Conservation (phyloP, 2,888 invertebrate genomes). For the Spicauda simplicius region DNA sequence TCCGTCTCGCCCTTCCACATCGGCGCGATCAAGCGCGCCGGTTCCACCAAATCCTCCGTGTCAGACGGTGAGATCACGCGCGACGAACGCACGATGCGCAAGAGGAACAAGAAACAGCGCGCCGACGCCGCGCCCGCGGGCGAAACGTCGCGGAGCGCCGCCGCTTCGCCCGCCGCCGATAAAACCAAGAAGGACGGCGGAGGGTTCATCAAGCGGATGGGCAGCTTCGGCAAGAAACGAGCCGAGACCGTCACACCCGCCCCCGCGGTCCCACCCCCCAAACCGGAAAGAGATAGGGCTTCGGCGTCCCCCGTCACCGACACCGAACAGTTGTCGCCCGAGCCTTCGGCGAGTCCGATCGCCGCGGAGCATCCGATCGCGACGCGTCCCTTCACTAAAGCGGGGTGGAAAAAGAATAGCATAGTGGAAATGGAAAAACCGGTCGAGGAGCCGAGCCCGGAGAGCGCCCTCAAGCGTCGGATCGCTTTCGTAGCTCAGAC, state of each 20-base stretch:
- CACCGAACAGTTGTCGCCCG: conserved; percentile 30
- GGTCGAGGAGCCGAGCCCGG: conserved; percentile 76
- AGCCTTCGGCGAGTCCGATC: conserved; percentile 59
- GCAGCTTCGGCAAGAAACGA: conserved; percentile 72
- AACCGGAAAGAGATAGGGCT: conserved; percentile 42
- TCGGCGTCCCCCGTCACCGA: conserved; percentile 43
- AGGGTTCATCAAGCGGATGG: conserved; percentile 71
- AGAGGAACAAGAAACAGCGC: conserved; percentile 78
- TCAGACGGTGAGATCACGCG: conserved; percentile 80
- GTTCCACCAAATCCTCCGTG: conserved; percentile 73
- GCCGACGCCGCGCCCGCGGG: conserved; percentile 62
- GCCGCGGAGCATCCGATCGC: conserved; percentile 79
- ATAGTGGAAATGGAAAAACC: conserved; percentile 70
- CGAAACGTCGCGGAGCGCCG: conserved; percentile 59
- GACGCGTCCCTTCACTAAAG: conserved; percentile 81
- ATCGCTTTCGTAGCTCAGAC: conserved; percentile 84
- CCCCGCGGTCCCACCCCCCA: conserved; percentile 50
- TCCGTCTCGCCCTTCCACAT: conserved; percentile 82
- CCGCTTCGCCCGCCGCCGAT: conserved; percentile 68
- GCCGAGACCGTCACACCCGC: conserved; percentile 53
- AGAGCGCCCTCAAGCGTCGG: conserved; percentile 75
- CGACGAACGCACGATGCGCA: conserved; percentile 81
- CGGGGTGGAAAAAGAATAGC: conserved; percentile 78
- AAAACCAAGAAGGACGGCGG: conserved; percentile 70
- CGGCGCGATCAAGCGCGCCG: conserved; percentile 75